phyloP scores from a whole-genome alignment of 2,797 vertebrate species.

The Syndactyla subalaris region DNA sequence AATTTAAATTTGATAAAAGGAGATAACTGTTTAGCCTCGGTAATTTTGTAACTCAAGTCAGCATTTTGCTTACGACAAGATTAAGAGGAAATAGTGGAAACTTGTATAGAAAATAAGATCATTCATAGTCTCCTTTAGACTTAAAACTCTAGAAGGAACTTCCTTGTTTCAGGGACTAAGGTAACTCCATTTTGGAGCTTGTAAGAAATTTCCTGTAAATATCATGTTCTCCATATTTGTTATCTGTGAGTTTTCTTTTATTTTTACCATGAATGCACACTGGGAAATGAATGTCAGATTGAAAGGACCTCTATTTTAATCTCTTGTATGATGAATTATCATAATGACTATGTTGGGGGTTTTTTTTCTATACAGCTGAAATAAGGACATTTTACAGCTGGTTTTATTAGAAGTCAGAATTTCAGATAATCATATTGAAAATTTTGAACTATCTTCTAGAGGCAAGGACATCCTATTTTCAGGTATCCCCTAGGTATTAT shows the following conservation, averaged over 20 bases:
- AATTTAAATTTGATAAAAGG: neutral
- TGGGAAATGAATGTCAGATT: neutral
- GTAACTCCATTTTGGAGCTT: neutral
- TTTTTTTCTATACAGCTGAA: neutral
- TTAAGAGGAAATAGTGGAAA: neutral
- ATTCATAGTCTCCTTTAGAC: neutral
- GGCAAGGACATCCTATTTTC: neutral
- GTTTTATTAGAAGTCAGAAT: neutral
- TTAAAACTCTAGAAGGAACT: neutral
- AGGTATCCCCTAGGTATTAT: neutral
- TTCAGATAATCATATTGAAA: neutral
- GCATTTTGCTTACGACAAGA: neutral
- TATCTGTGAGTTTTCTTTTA: neutral
- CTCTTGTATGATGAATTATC: rapidly evolving
- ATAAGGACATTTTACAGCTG: neutral
- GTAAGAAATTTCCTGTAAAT: neutral
- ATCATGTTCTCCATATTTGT: neutral
- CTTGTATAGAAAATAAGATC: neutral
- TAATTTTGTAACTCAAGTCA: neutral
- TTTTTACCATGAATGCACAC: neutral
- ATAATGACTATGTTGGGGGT: neutral
- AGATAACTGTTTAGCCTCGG: neutral
- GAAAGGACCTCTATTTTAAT: neutral
- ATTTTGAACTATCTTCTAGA: neutral
- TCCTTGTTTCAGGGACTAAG: neutral